These are phyloP conservation scores for Doryteuthis pealeii DNA, from an alignment of 1,140 invertebrate species.

Conservation along the genomic window DNA sequence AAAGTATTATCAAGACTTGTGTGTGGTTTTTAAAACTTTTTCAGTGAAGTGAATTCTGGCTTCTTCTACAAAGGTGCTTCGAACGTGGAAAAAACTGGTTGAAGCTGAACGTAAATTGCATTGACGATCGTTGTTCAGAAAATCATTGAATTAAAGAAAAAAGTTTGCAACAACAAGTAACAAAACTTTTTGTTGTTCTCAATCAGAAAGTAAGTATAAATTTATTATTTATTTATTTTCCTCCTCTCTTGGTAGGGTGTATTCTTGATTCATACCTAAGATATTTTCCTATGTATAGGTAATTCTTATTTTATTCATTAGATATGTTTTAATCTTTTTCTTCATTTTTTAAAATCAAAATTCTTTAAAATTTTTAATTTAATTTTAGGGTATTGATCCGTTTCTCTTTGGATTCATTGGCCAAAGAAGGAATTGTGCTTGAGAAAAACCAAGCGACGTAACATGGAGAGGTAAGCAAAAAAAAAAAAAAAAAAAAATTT, in stretches of 20 bases:
- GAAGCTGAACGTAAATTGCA: slow-evolving; percentile 93
- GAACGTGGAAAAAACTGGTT: slow-evolving; percentile 95
- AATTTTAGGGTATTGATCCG: slow-evolving; percentile 88
- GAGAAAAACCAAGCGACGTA: slow-evolving; percentile 93
- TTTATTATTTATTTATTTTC: no score
- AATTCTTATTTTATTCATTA: no score
- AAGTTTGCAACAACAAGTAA: slow-evolving; percentile 72
- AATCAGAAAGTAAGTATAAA: slow-evolving; percentile 81
- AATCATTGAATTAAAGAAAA: slow-evolving; percentile 94
- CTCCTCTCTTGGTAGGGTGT: no score
- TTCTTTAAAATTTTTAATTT: not conserved
- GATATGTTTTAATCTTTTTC: no score
- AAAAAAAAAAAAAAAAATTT: no score
- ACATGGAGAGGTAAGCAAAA: slow-evolving; percentile 82
- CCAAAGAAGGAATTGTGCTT: slow-evolving; percentile 93
- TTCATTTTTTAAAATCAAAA: no score
- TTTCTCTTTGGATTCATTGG: slow-evolving; percentile 92
- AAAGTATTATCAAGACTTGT: not conserved
- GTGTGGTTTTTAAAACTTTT: slow-evolving; percentile 36
- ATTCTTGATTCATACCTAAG: no score
- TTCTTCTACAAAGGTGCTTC: slow-evolving; percentile 97
- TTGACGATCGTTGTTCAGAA: slow-evolving; percentile 93
- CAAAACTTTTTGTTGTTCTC: slow-evolving; percentile 84
- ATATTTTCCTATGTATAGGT: no score
- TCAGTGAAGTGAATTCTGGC: slow-evolving; percentile 89